Evolutionary conservation across 1,140 invertebrate species (phyloP).

Genomic region (Zaprionus vittiger): DNA sequence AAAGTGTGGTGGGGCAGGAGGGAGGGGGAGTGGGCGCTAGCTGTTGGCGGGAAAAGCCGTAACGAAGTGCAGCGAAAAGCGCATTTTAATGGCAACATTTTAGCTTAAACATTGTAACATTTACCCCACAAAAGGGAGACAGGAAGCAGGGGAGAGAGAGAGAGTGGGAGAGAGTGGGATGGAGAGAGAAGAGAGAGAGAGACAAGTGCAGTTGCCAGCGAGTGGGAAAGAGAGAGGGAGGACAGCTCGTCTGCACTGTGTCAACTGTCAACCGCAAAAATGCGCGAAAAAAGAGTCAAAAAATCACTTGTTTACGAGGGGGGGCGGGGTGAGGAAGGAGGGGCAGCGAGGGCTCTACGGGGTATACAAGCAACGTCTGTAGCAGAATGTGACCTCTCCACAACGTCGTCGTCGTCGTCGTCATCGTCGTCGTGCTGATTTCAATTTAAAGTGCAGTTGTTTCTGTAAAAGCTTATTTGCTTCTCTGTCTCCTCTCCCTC

Average conservation of each 20-base stretch:
- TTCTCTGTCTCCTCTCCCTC: background rate
- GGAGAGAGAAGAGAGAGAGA: background rate
- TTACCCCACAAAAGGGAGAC: slow-evolving; percentile 58
- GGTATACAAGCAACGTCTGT: background rate
- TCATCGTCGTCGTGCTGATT: slow-evolving; percentile 53
- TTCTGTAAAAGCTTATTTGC: slow-evolving; percentile 72
- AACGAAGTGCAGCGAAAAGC: slow-evolving; percentile 30
- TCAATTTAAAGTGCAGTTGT: slow-evolving; percentile 77
- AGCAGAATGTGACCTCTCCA: slow-evolving; percentile 48
- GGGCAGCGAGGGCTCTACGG: background rate
- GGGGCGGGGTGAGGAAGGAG: background rate
- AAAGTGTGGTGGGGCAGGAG: slow-evolving; percentile 8
- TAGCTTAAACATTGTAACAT: slow-evolving; percentile 73
- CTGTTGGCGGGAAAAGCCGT: slow-evolving; percentile 3
- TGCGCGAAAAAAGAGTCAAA: slow-evolving; percentile 66
- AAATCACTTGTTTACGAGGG: slow-evolving; percentile 42
- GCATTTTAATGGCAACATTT: slow-evolving; percentile 75
- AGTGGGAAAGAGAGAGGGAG: background rate
- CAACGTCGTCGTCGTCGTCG: slow-evolving; percentile 22
- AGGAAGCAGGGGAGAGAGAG: background rate
- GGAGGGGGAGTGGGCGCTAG: background rate
- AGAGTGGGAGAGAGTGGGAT: background rate
- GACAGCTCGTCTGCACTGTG: slow-evolving; percentile 57
- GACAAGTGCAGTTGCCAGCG: background rate
- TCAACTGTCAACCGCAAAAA: slow-evolving; percentile 80